Evolutionary conservation across 1,140 invertebrate genomes (phyloP).

Genomic region (Philotrypesis tridentata): DNA sequence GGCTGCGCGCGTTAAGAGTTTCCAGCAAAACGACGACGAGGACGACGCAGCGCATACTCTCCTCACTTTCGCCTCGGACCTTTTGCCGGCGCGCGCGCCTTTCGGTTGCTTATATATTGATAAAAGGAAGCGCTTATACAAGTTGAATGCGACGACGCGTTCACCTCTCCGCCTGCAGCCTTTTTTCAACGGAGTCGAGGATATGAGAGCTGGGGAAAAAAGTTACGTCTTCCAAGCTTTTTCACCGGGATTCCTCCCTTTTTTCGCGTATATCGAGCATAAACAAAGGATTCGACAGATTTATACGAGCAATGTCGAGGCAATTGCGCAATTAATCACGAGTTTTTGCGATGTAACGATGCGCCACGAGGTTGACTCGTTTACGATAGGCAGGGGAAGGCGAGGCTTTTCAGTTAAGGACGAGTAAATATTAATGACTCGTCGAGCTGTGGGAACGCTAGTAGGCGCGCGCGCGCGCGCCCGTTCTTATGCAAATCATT

Average conservation of each 20-base stretch:
- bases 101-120: conserved; percentile 28
- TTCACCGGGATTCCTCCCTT: background rate
- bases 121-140: conserved; percentile 23
- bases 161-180: background rate
- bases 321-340: conserved; percentile 40
- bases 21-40: conserved; percentile 39
- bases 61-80: conserved; percentile 10
- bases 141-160: background rate
- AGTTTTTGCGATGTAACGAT: conserved; percentile 30
- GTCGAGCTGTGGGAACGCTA: too few relatives aligned
- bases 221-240: too few relatives aligned
- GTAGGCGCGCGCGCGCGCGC: too few relatives aligned
- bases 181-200: too few relatives aligned
- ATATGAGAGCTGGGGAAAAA: too few relatives aligned
- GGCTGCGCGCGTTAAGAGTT: too few relatives aligned
- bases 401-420: too few relatives aligned
- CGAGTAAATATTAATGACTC: too few relatives aligned
- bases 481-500: too few relatives aligned
- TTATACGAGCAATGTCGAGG: conserved; percentile 33
- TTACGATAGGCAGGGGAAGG: background rate
- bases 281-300: conserved; percentile 18
- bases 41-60: background rate
- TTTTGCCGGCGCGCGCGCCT: background rate
- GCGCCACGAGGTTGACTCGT: conserved; percentile 2
- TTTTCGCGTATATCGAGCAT: background rate